A percentile compares a stretch with the other conserved stretches of the same genome.
These are phyloP conservation scores for Thalassaphorura encarpata DNA, from an alignment of 1,140 invertebrate species.

Conservation along the genomic window DNA sequence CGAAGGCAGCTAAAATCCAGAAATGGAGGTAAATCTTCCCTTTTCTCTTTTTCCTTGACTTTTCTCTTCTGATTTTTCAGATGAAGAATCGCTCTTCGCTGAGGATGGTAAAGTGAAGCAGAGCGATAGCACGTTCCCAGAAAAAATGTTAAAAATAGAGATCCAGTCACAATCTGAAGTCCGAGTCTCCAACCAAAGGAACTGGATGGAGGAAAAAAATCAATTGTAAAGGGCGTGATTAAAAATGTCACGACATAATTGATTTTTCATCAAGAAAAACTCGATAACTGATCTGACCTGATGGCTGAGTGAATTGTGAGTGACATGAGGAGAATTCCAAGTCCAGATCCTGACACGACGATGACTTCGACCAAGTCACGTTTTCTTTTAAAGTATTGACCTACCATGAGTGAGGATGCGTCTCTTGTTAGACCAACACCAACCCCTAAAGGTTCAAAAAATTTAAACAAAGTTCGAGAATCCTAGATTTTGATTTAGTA, in stretches of 20 bases:
- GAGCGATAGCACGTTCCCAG: constrained; percentile 80
- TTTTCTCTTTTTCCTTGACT: constrained; percentile 36
- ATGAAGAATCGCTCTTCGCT: constrained; percentile 74
- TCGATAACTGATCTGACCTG: constrained; percentile 48
- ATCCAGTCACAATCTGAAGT: constrained; percentile 71
- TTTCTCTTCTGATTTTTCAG: constrained; percentile 83
- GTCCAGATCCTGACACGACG: constrained; percentile 72
- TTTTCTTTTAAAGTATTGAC: constrained; percentile 76
- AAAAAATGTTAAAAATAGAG: constrained; percentile 73
- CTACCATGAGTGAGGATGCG: constrained; percentile 80
- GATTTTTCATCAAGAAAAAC: too few species aligned
- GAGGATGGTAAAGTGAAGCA: constrained; percentile 79
- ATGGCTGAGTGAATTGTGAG: constrained; percentile 65
- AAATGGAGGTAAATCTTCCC: constrained; percentile 66
- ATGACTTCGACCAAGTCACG: constrained; percentile 82
- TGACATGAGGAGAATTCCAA: constrained; percentile 74
- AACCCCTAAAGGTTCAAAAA: constrained; percentile 46
- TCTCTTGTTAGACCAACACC: constrained; percentile 73
- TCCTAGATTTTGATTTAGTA: background rate
- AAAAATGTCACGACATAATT: constrained; percentile 2
- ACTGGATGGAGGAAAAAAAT: constrained; percentile 46
- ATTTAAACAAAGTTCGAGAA: constrained; percentile 1
- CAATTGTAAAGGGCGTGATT: background rate
- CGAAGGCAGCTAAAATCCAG: constrained; percentile 73
- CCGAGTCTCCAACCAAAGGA: constrained; percentile 78